phyloP scores from a whole-genome alignment of 2,113 vertebrate genomes.

The human (Homo sapiens) region DNA sequence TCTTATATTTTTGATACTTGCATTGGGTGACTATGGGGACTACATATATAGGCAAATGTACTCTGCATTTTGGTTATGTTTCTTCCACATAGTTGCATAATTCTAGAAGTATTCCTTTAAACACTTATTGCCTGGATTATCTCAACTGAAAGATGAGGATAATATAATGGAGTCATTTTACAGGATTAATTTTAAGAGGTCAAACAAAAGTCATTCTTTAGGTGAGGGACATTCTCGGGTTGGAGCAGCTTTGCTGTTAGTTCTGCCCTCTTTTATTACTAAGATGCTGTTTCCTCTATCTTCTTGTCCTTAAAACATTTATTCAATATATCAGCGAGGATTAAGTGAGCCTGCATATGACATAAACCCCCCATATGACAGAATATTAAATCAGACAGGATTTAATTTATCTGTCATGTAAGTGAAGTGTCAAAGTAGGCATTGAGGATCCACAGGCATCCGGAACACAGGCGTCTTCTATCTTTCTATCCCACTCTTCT shows the following conservation, averaged over 20 bases:
- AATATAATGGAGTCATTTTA: not conserved
- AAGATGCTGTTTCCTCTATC: not conserved
- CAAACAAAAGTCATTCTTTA: conserved; percentile 9
- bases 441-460: not conserved
- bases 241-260: not conserved
- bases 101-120: not conserved
- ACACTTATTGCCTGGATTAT: not conserved
- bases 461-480: not conserved
- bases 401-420: conserved; percentile 32
- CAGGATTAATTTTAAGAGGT: not conserved
- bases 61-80: not conserved
- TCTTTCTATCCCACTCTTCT: not conserved
- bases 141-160: not conserved
- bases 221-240: not conserved
- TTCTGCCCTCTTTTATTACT: not conserved
- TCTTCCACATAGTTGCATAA: not conserved
- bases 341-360: not conserved
- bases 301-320: conserved; percentile 18
- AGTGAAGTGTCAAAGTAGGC: not conserved
- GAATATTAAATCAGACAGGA: not conserved
- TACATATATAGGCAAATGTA: not conserved
- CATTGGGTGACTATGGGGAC: not conserved
- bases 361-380: not conserved
- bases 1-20: not conserved
- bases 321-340: not conserved